Evolutionary conservation across 2,113 vertebrate genomes (phyloP).

Genomic region (Athene noctua): DNA sequence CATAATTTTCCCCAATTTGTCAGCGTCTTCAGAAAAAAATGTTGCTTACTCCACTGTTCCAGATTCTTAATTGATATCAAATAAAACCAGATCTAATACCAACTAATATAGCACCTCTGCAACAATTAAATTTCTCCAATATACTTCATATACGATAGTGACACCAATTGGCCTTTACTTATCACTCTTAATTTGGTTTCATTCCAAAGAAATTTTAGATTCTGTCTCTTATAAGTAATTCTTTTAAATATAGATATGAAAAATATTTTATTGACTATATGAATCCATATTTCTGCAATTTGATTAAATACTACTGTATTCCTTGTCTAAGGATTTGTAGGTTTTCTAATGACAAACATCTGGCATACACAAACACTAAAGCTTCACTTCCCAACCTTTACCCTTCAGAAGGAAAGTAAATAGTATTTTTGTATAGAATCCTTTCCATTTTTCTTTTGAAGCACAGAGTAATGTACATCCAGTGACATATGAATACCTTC

Average conservation of each 20-base stretch:
- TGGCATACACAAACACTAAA: neutral
- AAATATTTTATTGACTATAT: neutral
- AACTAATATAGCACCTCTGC: neutral
- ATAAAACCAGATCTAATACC: neutral
- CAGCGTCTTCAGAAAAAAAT: neutral
- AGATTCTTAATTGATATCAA: neutral
- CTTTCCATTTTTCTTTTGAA: neutral
- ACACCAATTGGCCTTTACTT: neutral
- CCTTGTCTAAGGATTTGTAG: neutral
- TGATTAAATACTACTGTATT: neutral
- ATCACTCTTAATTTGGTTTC: neutral
- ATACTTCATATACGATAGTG: neutral
- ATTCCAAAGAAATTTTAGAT: neutral
- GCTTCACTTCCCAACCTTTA: neutral
- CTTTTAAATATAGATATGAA: neutral
- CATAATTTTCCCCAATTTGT: neutral
- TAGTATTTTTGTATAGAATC: neutral
- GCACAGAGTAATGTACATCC: neutral
- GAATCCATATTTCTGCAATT: neutral
- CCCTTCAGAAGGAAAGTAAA: neutral
- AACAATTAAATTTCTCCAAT: neutral
- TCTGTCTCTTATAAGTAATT: neutral
- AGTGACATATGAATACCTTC: neutral
- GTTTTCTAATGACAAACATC: neutral
- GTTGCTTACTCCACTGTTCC: neutral